Evolutionary conservation across 2,113 vertebrate genomes (phyloP).

Genomic region (Sterrhoptilus dennistouni): DNA sequence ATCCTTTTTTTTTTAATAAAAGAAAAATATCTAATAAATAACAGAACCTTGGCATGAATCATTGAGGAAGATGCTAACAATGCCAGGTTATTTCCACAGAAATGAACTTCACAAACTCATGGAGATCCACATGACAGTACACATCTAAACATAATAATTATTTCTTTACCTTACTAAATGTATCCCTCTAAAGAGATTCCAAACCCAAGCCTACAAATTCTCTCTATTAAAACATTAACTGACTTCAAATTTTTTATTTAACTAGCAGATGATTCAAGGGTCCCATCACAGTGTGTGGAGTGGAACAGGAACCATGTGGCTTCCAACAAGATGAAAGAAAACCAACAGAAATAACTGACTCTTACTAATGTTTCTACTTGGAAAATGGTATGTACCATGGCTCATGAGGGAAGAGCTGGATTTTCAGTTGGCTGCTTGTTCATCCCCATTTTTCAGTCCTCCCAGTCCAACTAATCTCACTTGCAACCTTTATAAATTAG

Average conservation of each 20-base stretch:
- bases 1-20: background rate
- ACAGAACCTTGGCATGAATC: background rate
- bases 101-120: background rate
- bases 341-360: background rate
- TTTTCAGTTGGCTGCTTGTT: constrained; percentile 40
- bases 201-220: background rate
- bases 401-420: background rate
- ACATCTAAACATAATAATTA: background rate
- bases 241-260: background rate
- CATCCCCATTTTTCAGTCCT: background rate
- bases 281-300: background rate
- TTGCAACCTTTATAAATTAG: constrained; percentile 1
- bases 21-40: background rate
- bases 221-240: background rate
- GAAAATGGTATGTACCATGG: background rate
- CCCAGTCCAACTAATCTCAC: constrained; percentile 17
- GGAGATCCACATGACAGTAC: background rate
- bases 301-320: background rate
- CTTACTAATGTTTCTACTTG: background rate
- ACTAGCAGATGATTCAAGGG: background rate
- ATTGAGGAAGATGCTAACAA: background rate
- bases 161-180: background rate
- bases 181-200: background rate
- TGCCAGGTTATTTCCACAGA: background rate
- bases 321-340: background rate